phyloP scores from a whole-genome alignment of 35 echinoderm and acorn worm genomes.

The Lytechinus variegatus region DNA sequence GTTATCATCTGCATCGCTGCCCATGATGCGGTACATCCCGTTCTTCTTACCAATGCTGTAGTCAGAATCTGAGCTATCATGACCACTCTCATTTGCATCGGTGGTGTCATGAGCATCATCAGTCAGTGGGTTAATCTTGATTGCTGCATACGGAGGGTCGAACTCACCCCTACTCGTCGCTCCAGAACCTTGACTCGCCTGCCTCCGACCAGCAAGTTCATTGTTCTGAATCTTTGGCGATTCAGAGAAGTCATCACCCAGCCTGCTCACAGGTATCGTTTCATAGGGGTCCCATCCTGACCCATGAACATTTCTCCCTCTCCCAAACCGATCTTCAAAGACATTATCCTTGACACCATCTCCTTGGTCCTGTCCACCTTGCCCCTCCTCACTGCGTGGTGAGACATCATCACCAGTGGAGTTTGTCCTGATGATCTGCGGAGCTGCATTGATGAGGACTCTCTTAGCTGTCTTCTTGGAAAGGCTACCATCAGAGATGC shows the following conservation, averaged over 20 bases:
- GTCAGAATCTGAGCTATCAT: slow-evolving; percentile 32
- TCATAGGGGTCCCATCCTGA: slow-evolving; percentile 26
- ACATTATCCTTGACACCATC: not conserved
- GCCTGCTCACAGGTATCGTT: not conserved
- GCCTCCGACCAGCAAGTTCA: not conserved
- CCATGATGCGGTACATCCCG: slow-evolving; percentile 47
- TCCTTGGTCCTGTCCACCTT: not conserved
- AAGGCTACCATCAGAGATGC: slow-evolving; percentile 54
- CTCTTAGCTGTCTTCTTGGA: slow-evolving; percentile 64
- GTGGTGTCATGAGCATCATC: not conserved
- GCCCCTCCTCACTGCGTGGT: not conserved
- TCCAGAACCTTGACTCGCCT: not conserved
- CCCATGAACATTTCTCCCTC: slow-evolving; percentile 5
- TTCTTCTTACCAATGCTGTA: slow-evolving; percentile 37
- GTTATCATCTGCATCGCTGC: slow-evolving; percentile 13
- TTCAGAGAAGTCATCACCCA: not conserved
- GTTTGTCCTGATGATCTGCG: slow-evolving; percentile 66
- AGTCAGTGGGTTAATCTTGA: slow-evolving; percentile 10
- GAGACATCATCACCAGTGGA: slow-evolving; percentile 47
- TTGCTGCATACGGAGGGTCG: slow-evolving; percentile 32
- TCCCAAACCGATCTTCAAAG: not conserved
- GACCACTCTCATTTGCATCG: slow-evolving; percentile 48
- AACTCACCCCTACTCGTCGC: not conserved
- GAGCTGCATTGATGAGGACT: slow-evolving; percentile 64
- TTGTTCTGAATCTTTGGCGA: slow-evolving; percentile 47